Evolutionary conservation across 2,888 invertebrate genomes (phyloP).

Genomic region (Eupsilia transversa): DNA sequence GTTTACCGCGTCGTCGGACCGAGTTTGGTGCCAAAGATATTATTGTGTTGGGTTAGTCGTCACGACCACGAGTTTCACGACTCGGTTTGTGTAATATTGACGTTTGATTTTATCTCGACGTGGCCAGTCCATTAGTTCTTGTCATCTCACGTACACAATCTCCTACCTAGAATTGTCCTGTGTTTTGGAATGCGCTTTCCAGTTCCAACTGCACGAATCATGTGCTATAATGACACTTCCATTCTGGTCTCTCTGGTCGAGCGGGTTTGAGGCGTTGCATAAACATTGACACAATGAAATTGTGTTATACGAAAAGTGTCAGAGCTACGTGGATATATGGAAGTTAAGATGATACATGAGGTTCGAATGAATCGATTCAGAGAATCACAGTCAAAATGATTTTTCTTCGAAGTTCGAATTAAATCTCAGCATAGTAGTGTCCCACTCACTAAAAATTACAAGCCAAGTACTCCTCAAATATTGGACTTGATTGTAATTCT

Average conservation of each 20-base stretch:
- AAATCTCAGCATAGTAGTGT: not conserved
- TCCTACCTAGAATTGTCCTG: constrained; percentile 47
- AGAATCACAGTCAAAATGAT: constrained; percentile 17
- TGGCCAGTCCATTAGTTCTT: constrained; percentile 67
- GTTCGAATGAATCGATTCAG: constrained; percentile 24
- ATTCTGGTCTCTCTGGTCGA: constrained; percentile 12
- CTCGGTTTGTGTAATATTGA: constrained; percentile 69
- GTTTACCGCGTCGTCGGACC: constrained; percentile 57
- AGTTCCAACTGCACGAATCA: constrained; percentile 34
- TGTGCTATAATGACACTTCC: constrained; percentile 39
- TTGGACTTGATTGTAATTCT: constrained; percentile 69
- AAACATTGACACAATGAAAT: constrained; percentile 37
- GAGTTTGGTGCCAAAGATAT: constrained; percentile 69
- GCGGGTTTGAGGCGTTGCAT: constrained; percentile 33
- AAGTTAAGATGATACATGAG: not conserved
- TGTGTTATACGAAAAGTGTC: constrained; percentile 17
- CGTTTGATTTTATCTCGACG: constrained; percentile 71
- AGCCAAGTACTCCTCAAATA: constrained; percentile 60
- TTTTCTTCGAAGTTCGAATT: constrained; percentile 36
- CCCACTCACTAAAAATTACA: constrained; percentile 36
- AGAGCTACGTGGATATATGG: constrained; percentile 1
- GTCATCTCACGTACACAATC: constrained; percentile 58
- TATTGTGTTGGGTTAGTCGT: constrained; percentile 65
- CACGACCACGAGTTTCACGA: constrained; percentile 68
- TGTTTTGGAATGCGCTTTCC: constrained; percentile 36